Conservation (phyloP, 2,113 vertebrate genomes). For the Glareola pratincola region DNA sequence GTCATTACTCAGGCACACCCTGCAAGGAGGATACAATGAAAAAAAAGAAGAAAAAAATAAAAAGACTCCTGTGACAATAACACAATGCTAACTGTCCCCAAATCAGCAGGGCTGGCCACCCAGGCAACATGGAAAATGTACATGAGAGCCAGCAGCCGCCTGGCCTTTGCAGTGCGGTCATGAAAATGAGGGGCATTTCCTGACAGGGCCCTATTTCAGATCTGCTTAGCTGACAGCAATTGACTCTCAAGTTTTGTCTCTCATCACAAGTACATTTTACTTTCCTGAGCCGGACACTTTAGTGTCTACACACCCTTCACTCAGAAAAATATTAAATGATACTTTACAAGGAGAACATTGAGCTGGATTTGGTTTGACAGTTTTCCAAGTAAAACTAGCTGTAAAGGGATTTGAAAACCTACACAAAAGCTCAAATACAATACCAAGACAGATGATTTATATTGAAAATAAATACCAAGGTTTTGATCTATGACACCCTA, state of each 20-base stretch:
- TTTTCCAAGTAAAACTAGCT: neutral
- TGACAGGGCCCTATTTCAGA: neutral
- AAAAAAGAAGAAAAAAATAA: neutral
- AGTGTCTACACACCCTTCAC: neutral
- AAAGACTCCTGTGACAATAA: neutral
- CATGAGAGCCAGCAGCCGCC: neutral
- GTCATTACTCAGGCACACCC: constrained; percentile 45
- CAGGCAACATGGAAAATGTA: neutral
- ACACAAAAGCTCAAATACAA: neutral
- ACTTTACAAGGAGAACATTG: neutral
- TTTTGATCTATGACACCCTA: neutral
- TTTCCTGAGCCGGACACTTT: neutral
- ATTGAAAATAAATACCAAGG: neutral
- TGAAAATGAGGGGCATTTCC: neutral
- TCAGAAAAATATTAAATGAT: neutral
- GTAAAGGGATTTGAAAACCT: neutral
- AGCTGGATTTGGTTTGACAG: neutral
- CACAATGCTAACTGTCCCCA: neutral
- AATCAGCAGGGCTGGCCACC: neutral
- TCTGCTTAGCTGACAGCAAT: neutral
- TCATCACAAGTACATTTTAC: neutral
- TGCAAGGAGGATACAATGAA: neutral
- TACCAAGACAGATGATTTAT: neutral
- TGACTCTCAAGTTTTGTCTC: neutral
- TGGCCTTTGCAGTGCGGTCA: neutral